Evolutionary conservation across 2,888 invertebrate species (phyloP).

Genomic region (Drosophila subsilvestris): DNA sequence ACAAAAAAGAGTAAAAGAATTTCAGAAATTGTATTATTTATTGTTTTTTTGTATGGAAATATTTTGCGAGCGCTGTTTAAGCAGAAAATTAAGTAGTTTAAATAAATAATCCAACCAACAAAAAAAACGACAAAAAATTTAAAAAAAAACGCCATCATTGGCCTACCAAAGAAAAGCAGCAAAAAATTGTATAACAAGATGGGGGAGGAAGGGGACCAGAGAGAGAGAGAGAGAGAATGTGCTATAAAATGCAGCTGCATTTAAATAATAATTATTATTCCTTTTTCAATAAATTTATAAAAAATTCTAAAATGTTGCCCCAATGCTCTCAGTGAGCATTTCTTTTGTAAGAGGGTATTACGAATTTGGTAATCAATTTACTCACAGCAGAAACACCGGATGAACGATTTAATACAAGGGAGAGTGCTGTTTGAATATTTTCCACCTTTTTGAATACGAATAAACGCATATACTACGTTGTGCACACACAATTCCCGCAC

Average conservation of each 20-base stretch:
- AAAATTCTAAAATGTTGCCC: constrained; percentile 13
- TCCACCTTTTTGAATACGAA: not conserved
- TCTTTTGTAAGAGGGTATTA: not conserved
- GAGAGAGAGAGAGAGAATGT: not conserved
- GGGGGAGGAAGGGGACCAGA: not conserved
- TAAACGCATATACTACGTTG: constrained; percentile 1
- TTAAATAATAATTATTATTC: constrained; percentile 42
- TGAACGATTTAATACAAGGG: not conserved
- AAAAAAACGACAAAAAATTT: constrained; percentile 23
- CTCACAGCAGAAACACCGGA: too few species aligned
- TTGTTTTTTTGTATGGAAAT: constrained; percentile 49
- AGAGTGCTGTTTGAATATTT: constrained; percentile 4
- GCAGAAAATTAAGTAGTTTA: constrained; percentile 78
- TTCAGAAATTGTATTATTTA: constrained; percentile 54
- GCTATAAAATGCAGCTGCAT: constrained; percentile 49
- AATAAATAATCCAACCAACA: constrained; percentile 58
- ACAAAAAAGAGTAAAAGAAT: constrained; percentile 27
- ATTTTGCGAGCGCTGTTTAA: constrained; percentile 71
- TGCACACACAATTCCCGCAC: not conserved
- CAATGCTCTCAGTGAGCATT: not conserved
- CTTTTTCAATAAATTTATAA: constrained; percentile 32
- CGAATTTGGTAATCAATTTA: not conserved
- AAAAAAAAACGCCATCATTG: constrained; percentile 43
- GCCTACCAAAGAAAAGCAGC: constrained; percentile 24
- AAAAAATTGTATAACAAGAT: not conserved